Base-by-base conservation (phyloP, 2,113 vertebrate genomes). In the Ochotona princeps region DNA sequence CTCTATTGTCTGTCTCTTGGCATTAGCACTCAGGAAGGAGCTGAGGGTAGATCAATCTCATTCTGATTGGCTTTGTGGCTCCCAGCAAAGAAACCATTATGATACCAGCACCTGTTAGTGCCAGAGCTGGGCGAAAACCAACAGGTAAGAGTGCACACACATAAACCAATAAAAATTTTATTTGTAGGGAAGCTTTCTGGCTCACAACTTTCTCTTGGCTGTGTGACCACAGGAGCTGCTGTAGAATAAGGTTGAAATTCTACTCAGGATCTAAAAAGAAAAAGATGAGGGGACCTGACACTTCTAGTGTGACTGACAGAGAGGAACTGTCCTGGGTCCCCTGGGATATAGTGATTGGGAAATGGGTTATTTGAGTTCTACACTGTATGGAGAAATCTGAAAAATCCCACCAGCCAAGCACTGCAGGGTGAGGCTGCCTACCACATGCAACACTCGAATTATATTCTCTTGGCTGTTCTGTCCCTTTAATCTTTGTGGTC, bases 351-450 rank as follows among this genome's bases (percentile, higher is more conserved):
- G 10, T 25, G 32, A 70, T 6, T 66, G 28, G 73, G 5, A 57
- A 23, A 1, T 8, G 61, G 38, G 61, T 30, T 38, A 44, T 30
- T 28, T n/a, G 35, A 47, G 32, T 13, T 60, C 78, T 30, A 6
- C 20, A 38, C n/a, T 47, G 81, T 3, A 2, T 49, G 44, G 28
- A 15, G 32, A 13, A 51, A 13, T 57, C 13, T 23, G 23, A 8
- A 25, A 9, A 49, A 73, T 14, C 47, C 54, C 6, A 23, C 10
- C 1, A 20, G 1, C 7, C 1, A 1, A 47, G 32, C 1, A 0
- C 28, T 23, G 11, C 54, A 30, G 70, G 18, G n/a, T 10, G 8
- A 17, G 21, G 23, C n/a, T 28, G 44, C 38, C 35, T 20, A 4
- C 38, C 8, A 51, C 23, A 13, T 61, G 80, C 65, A 54, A 60